A percentile compares a stretch with the other conserved stretches of the same genome.
phyloP scores from a whole-genome alignment of 2,888 invertebrate species.

The Leucoptera coffeella region DNA sequence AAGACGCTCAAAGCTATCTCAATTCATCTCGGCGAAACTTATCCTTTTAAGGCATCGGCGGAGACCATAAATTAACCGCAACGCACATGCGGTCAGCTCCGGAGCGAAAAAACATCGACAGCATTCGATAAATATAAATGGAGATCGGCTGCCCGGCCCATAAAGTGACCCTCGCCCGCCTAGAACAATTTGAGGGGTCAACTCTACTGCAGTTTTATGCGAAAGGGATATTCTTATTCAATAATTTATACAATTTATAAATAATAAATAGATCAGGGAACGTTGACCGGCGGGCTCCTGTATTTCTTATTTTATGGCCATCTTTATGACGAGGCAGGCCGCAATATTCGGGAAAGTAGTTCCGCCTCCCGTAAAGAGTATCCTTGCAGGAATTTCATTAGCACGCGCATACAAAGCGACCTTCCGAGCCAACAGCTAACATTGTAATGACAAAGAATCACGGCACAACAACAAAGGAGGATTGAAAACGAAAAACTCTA shows the following conservation, averaged over 20 bases:
- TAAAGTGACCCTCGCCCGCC: conserved; percentile 37
- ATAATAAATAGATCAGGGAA: conserved; percentile 27
- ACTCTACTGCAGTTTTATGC: conserved; percentile 11
- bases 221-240: conserved; percentile 20
- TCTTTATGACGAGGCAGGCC: too few species aligned
- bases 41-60: too few species aligned
- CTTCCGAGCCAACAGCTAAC: too few species aligned
- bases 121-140: conserved; percentile 12
- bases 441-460: too few species aligned
- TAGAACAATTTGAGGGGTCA: conserved; percentile 15
- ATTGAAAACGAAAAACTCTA: conserved; percentile 9
- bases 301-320: conserved; percentile 19
- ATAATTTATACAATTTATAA: conserved; percentile 52
- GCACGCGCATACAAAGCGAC: too few species aligned
- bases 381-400: too few species aligned
- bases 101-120: conserved; percentile 2
- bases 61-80: conserved; percentile 7
- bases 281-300: conserved; percentile 8
- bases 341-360: too few species aligned
- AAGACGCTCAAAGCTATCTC: too few species aligned
- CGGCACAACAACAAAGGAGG: too few species aligned
- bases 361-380: too few species aligned
- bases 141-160: conserved; percentile 15
- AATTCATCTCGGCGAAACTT: conserved; percentile 6
- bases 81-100: conserved; percentile 5